Percentiles rank a stretch among this genome's conserved stretches.
These are phyloP conservation scores for Neodiprion pinetum DNA, from an alignment of 1,140 invertebrate genomes.

Conservation along the genomic window DNA sequence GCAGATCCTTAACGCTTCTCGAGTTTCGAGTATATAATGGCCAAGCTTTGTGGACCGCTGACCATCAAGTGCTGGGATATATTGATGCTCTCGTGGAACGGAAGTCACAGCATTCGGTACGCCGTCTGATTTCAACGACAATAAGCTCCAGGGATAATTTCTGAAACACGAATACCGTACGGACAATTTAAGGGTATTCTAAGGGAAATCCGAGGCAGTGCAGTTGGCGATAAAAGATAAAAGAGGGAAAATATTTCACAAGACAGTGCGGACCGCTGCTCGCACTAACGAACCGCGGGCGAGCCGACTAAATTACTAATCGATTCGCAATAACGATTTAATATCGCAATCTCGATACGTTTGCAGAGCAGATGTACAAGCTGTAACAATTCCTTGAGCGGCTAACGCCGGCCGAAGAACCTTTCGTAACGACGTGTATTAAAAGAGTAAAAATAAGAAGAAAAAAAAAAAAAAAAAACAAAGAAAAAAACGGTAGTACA, in stretches of 20 bases:
- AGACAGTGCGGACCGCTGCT: too few species aligned
- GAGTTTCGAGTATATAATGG: slow-evolving; percentile 9
- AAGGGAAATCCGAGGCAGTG: too few species aligned
- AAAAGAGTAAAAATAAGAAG: too few species aligned
- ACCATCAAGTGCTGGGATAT: slow-evolving; percentile 21
- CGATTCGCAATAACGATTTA: slow-evolving; percentile 1
- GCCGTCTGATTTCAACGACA: not conserved
- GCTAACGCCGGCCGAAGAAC: too few species aligned
- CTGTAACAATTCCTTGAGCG: not conserved
- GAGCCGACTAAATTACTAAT: not conserved
- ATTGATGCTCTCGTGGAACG: slow-evolving; percentile 20
- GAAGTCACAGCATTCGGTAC: not conserved
- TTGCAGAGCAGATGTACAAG: not conserved
- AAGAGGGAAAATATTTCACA: too few species aligned
- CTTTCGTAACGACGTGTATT: too few species aligned
- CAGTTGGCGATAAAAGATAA: too few species aligned
- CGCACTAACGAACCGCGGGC: too few species aligned
- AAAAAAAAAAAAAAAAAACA: not conserved
- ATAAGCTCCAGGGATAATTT: not conserved
- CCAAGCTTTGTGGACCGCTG: slow-evolving; percentile 11
- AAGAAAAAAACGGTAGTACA: not conserved
- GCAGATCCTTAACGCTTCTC: not conserved
- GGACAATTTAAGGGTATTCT: too few species aligned
- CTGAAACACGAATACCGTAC: too few species aligned
- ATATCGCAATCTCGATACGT: not conserved